Evolutionary conservation across 2,888 invertebrate genomes (phyloP).

Genomic region (Drosophila greeni): DNA sequence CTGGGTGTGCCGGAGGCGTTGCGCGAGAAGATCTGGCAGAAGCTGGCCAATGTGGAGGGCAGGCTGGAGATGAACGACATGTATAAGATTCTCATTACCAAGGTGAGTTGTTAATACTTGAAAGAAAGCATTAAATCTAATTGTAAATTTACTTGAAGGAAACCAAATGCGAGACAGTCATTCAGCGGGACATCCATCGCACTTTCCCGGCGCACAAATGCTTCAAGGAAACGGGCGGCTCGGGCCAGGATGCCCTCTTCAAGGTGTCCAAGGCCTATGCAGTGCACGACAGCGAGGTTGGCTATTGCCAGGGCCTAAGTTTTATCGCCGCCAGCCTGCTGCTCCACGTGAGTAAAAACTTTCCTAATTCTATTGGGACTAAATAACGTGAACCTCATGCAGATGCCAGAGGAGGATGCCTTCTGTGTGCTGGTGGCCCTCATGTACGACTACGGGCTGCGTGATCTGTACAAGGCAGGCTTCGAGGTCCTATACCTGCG

Average conservation of each 20-base stretch:
- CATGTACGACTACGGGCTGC: conserved; percentile 97
- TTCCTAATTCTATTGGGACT: background rate
- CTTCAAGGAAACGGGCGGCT: conserved; percentile 96
- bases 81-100: conserved; percentile 92
- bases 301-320: conserved; percentile 99
- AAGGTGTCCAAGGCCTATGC: conserved; percentile 98
- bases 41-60: conserved; percentile 92
- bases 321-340: conserved; percentile 97
- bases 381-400: conserved; percentile 15
- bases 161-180: conserved; percentile 95
- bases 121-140: background rate
- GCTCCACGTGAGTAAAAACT: conserved; percentile 88
- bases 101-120: conserved; percentile 82
- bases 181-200: conserved; percentile 96
- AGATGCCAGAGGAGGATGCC: conserved; percentile 99
- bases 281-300: conserved; percentile 97
- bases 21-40: conserved; percentile 98
- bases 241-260: conserved; percentile 96
- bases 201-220: conserved; percentile 99
- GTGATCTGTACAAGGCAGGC: conserved; percentile 97
- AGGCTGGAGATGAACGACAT: conserved; percentile 92
- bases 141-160: conserved; percentile 82
- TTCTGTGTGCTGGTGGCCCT: conserved; percentile 97
- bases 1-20: conserved; percentile 97
- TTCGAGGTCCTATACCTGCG: conserved; percentile 97